Evolutionary conservation across 2,797 vertebrate genomes (phyloP), one percentile per base, ranked within the genome.

Genomic region (Squalus acanthias): DNA sequence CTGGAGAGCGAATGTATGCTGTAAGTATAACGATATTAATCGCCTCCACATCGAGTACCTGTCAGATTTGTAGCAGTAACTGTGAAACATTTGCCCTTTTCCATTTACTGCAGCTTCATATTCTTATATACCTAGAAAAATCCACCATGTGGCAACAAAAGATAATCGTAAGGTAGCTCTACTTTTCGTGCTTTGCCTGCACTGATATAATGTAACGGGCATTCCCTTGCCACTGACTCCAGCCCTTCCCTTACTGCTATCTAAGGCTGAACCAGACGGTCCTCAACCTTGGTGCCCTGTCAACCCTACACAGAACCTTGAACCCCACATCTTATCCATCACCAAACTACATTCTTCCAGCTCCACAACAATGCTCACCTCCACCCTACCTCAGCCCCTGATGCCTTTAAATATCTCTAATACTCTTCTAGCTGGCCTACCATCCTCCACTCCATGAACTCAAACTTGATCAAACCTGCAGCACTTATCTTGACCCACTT

Each of bases 1-100:
- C 67, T 98, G 98, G 97, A 97, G 97, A 91, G 72, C 88, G 1
- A 15, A 96, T 6, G 96, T 97, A 46, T 98, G 98, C 96, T 96
- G 98, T 98, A 97, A 97, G 98, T 97, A 69, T 12, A 26, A 96
- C 46, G 6, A 10, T 17, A 74, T 95, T 46, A 15, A 50, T 24
- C 46, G 65, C 1, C 10, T n/a, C 24, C 10, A 60, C 53, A 60
- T 17, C 12, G 12, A 33, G 74, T 76, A 76, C 60, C 12, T 79
- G 74, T 26, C 50, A 57, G 53, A 60, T 89, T 88, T 60, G 50
- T 29, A 89, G 53, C 39, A 87, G 46, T 87, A 87, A 53, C 46
- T 26, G 53, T 60, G 1, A 89, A 57, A 57, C 17, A 33, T 89
- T 89, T 89, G 15, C 2, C 57, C 57, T 63, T 63, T n/a, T 17